A percentile compares a stretch with the other conserved stretches of the same genome.
phyloP scores from a whole-genome alignment of 2,797 vertebrate species.

The Notamacropus eugenii region DNA sequence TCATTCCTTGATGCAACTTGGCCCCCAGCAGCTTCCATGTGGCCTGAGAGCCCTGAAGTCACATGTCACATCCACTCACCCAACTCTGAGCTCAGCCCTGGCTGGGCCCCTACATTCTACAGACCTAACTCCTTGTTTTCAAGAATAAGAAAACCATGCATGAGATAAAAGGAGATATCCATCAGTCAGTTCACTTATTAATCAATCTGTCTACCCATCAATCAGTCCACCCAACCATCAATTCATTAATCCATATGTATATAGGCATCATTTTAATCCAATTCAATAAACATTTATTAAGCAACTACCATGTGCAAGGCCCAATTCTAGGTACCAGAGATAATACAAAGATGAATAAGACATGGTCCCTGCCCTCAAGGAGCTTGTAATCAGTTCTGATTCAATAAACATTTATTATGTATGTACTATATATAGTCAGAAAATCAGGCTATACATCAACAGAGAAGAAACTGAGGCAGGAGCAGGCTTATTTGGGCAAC shows the following conservation, averaged over 20 bases:
- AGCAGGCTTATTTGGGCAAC: background rate
- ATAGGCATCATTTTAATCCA: background rate
- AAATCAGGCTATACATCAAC: background rate
- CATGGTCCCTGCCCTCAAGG: background rate
- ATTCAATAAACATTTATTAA: background rate
- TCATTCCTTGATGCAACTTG: slow-evolving; percentile 70
- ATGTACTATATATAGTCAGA: background rate
- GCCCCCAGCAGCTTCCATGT: slow-evolving; percentile 4
- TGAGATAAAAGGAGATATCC: background rate
- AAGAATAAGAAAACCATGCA: slow-evolving; percentile 13
- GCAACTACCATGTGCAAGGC: slow-evolving; percentile 10
- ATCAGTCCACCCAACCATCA: background rate
- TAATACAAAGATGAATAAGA: slow-evolving; percentile 21
- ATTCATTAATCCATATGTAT: background rate
- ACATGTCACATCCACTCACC: slow-evolving; percentile 80
- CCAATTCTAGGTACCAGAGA: background rate
- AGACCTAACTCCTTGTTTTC: slow-evolving; percentile 18
- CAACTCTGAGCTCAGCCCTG: slow-evolving; percentile 75
- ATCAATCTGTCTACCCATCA: background rate
- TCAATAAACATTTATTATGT: background rate
- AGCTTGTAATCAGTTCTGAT: slow-evolving; percentile 4
- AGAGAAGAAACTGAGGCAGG: background rate
- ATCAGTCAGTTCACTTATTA: background rate
- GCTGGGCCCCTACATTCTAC: background rate
- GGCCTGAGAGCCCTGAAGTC: slow-evolving; percentile 75